Evolutionary conservation across 2,113 vertebrate genomes (phyloP), one percentile per base, ranked within the genome.

Genomic region (Sinosuthora webbiana): DNA sequence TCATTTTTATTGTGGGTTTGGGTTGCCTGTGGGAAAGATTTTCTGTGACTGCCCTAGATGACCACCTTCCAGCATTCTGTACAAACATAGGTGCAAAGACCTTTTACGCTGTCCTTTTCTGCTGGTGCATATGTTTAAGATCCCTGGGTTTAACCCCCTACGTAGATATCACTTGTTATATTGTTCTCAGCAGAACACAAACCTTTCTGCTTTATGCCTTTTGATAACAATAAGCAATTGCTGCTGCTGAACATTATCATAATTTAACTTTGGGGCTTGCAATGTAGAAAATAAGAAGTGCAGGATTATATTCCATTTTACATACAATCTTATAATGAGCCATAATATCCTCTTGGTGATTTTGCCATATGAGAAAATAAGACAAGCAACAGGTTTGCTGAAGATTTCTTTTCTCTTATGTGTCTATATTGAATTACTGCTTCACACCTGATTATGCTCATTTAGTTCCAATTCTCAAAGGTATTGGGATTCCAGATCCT

Each of bases 241-340:
- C 60, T 88, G 42, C 67, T 80, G 47, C 70, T 88, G 67, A 93
- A 55, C 55, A 74, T 82, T 62, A 62, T 68, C 45, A 44, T 77
- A 28, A 62, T 60, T 91, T 78, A 68, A 79, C 65, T 76, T 91
- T 7, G 30, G 49, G 77, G 9, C 8, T 87, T 87, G 81, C 53
- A 83, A 78, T 67, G 76, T 39, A 81, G 60, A 68, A 78, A 90
- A 79, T 37, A 74, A 90, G 56, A 44, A 68, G 25, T 52, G 50
- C 10, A 31, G 67, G 63, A 84, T 95, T 94, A 64, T 82, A 49
- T 82, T 83, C 93, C 78, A 73, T 87, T 94, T 91, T 76, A 73
- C 25, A 52, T 35, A 57, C 37, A 84, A 33, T 84, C 77, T 65
- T 69, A 65, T 65, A 93, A 93, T 89, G 67, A 90, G 31, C 62